Conservation (phyloP, 2,113 vertebrate genomes). For the Xenopus laevis region DNA sequence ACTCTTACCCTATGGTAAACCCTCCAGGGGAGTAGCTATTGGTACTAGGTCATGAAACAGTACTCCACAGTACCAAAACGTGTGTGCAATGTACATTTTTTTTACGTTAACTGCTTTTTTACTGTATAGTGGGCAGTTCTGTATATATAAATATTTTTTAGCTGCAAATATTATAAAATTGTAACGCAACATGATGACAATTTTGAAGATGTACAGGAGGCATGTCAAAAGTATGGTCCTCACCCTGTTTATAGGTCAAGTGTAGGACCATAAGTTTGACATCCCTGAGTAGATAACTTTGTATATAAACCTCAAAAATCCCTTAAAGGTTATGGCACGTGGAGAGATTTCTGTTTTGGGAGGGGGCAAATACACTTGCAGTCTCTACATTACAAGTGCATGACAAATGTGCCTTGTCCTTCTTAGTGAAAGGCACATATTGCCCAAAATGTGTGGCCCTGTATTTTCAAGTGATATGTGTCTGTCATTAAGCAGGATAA, state of each 20-base stretch:
- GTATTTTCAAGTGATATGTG: no score
- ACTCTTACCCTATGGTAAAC: slow-evolving; percentile 11
- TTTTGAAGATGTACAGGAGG: neutral
- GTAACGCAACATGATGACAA: slow-evolving; percentile 50
- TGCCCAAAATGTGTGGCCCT: no score
- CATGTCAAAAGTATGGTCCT: neutral
- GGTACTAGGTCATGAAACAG: neutral
- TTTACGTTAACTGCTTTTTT: slow-evolving; percentile 34
- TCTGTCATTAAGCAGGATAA: no score
- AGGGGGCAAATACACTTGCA: no score
- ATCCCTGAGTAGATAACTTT: slow-evolving; percentile 47
- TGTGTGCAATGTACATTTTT: slow-evolving; percentile 20
- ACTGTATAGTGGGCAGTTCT: slow-evolving; percentile 29
- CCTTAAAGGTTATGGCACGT: slow-evolving; percentile 36
- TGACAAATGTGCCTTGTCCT: no score
- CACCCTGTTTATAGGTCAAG: neutral
- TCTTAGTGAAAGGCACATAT: no score
- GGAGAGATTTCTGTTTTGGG: no score
- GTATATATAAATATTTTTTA: slow-evolving; percentile 45
- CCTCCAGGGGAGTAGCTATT: neutral
- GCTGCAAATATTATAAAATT: slow-evolving; percentile 48
- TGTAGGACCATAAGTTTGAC: neutral
- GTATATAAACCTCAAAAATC: slow-evolving; percentile 72
- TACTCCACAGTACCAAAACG: slow-evolving; percentile 19
- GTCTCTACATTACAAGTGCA: no score